Conservation (phyloP, 2,113 vertebrate genomes). For the Pyxicephalus adspersus region DNA sequence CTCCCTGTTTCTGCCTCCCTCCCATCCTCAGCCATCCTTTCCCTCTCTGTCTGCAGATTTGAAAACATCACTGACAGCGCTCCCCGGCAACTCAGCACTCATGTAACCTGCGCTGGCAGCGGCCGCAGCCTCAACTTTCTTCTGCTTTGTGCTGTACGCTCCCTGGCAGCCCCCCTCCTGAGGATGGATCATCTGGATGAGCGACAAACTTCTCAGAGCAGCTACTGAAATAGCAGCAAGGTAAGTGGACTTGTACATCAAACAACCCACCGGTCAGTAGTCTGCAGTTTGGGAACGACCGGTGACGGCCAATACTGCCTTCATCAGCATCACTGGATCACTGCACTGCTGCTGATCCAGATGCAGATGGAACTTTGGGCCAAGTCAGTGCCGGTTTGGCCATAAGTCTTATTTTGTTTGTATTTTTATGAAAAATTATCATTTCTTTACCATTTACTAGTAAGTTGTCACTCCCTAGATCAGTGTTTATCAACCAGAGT, state of each 20-base stretch:
- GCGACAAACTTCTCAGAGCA: conserved; percentile 65
- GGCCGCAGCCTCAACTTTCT: conserved; percentile 1
- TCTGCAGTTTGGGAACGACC: neutral
- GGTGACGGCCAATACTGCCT: neutral
- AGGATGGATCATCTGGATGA: conserved; percentile 69
- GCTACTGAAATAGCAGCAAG: conserved; percentile 50
- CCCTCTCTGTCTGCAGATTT: conserved; percentile 51
- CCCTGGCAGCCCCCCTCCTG: conserved; percentile 11
- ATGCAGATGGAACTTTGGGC: neutral
- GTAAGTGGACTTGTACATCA: neutral
- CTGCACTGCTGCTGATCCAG: neutral
- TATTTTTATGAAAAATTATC: no score
- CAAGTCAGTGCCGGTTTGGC: neutral
- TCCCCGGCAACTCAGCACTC: conserved; percentile 34
- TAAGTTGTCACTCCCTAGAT: no score
- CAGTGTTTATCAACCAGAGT: no score
- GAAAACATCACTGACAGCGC: conserved; percentile 38
- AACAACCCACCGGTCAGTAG: neutral
- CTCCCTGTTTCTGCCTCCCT: conserved; percentile 53
- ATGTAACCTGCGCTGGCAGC: conserved; percentile 15
- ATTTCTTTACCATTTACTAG: no score
- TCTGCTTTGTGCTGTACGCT: neutral
- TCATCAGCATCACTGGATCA: neutral
- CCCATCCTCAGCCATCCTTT: conserved; percentile 15
- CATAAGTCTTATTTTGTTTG: neutral